Evolutionary conservation across 2,888 invertebrate species (phyloP).

Genomic region (Drosophila acutilabella): DNA sequence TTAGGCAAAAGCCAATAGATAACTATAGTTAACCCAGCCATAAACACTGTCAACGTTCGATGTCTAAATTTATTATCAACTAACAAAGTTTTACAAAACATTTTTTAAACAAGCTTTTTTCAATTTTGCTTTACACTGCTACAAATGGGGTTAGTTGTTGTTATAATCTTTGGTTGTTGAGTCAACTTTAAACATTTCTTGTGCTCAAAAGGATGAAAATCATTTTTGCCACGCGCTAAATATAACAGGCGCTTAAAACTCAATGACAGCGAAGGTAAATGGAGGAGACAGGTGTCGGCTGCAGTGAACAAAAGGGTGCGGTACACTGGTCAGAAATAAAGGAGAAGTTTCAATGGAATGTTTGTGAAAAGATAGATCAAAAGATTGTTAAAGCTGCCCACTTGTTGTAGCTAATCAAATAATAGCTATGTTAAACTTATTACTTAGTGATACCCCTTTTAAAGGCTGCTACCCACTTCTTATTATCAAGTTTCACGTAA

Average conservation of each 20-base stretch:
- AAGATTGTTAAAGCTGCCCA: too few species aligned
- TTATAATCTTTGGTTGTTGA: slow-evolving; percentile 1
- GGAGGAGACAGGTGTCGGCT: slow-evolving; percentile 1
- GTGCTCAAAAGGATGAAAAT: slow-evolving; percentile 32
- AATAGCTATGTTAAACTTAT: background rate
- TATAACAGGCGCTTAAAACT: slow-evolving; percentile 40
- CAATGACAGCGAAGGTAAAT: slow-evolving; percentile 35
- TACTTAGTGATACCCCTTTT: too few species aligned
- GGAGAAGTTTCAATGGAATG: too few species aligned
- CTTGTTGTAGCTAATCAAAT: background rate
- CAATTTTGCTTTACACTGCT: background rate
- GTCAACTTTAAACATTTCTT: slow-evolving; percentile 18
- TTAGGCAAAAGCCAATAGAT: slow-evolving; percentile 31
- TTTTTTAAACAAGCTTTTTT: background rate
- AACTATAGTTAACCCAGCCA: slow-evolving; percentile 24
- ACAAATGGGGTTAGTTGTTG: slow-evolving; percentile 31
- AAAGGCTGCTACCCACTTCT: too few species aligned
- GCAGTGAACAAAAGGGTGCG: background rate
- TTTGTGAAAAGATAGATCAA: too few species aligned
- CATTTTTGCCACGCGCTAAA: slow-evolving; percentile 57
- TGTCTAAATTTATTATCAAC: slow-evolving; percentile 29
- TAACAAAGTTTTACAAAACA: slow-evolving; percentile 4
- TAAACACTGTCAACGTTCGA: slow-evolving; percentile 24
- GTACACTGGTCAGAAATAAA: background rate
- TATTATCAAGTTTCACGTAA: too few species aligned